A percentile compares a stretch with the other conserved stretches of the same genome.
phyloP scores from a whole-genome alignment of 2,113 vertebrate genomes.

The Trochalopteron elliotii region DNA sequence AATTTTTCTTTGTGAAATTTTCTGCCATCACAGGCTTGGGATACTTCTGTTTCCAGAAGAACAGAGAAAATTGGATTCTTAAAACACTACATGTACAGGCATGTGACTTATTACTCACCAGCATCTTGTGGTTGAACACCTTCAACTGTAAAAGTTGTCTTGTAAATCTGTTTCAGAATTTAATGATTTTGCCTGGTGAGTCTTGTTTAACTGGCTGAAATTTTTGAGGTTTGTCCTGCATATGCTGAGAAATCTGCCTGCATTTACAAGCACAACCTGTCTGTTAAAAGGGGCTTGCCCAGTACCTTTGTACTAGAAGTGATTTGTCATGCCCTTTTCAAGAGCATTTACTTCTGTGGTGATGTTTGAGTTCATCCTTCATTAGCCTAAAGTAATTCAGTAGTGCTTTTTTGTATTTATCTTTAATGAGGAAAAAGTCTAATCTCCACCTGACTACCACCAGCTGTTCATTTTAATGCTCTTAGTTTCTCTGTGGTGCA shows the following conservation, averaged over 20 bases:
- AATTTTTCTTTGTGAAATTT: neutral
- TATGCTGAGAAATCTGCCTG: neutral
- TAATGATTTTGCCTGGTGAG: neutral
- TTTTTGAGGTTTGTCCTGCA: neutral
- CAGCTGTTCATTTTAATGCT: neutral
- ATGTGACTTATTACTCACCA: neutral
- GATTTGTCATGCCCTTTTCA: neutral
- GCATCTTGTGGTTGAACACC: neutral
- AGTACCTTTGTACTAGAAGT: neutral
- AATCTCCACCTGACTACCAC: neutral
- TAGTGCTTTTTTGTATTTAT: neutral
- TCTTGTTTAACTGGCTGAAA: conserved; percentile 23
- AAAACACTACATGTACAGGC: neutral
- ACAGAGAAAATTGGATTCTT: neutral
- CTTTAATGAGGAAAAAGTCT: neutral
- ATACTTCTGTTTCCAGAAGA: neutral
- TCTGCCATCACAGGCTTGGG: neutral
- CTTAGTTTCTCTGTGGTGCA: neutral
- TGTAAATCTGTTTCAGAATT: neutral
- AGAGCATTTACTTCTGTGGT: neutral
- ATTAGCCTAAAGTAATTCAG: neutral
- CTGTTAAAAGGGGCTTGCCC: neutral
- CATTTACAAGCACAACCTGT: neutral
- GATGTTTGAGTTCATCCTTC: neutral
- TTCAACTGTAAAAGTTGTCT: neutral